Base-by-base conservation (phyloP, 1,140 invertebrate genomes). In the Tetragnatha versicolor region DNA sequence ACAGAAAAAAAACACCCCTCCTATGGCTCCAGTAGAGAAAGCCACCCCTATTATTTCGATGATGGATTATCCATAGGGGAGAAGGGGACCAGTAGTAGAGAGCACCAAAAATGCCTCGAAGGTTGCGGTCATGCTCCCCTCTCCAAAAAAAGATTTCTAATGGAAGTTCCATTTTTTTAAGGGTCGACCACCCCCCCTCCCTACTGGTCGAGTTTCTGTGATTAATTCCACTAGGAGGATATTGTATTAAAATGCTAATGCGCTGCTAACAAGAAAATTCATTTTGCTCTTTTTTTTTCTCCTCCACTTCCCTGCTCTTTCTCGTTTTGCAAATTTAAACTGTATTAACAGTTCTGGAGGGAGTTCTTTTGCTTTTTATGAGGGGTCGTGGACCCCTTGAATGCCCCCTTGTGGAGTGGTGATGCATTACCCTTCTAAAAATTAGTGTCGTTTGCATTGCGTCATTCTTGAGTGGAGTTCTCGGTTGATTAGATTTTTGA, bases 241-340 rank as follows among this genome's bases (percentile, higher is more conserved):
- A 35, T n/a, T n/a, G n/a, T 9, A 63, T 45, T 63, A 63, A 63
- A 63, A 63, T 63, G 60, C 33, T 63, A 42, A 63, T 63, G 35
- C 17, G 60, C 1, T 42, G 14, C 17, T 60, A 25, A 12, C 27
- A 35, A 33, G 20, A 25, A 31, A 12, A 6, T 22, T 1, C 27
- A 2, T 9, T 58, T 58, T 5, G 14, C 20, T 31, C 2, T 14
- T 31, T 33, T 35, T 42, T 42, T 42, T 42, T 42, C 39, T 42
- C 39, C 17, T 42, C 17, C 39, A 9, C 17, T 42, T 17, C 39
- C 39, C 39, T 42, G 39, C 39, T 42, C 39, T 42, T 17, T 42
- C 17, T 17, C 39, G 17, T 9, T 42, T 9, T 9, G 7, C 17
- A 17, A 42, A 42, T 7, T 42, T 42, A 42, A 9, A 9, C 39